Base-by-base conservation (phyloP, 2,797 vertebrate genomes). In the Sphenodon punctatus region DNA sequence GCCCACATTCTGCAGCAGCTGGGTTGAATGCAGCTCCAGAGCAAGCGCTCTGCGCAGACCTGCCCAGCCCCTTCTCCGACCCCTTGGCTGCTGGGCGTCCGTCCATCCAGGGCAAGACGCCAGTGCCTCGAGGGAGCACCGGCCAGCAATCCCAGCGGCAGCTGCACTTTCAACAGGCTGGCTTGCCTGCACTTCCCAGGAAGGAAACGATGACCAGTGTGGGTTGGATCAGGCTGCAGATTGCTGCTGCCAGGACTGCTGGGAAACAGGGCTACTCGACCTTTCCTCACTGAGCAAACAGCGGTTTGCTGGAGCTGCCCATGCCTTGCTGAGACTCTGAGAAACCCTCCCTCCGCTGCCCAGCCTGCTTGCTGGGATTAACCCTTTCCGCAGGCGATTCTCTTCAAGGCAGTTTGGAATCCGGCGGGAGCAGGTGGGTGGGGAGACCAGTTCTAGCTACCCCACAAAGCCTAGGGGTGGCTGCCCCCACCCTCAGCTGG, bases 241-340 rank as follows among this genome's bases (percentile, higher is more conserved):
- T 65, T 36, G 75, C 3, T 2, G 67, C 27, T 0, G 7, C 2
- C 1, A 64, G 34, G 58, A 16, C 63, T 8, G 30, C 2, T 0
- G 48, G 2, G n/a, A 36, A 56, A 56, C 19, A 10, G 0, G 11
- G 48, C 27, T 2, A 8, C 65, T 60, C 3, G 2, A 11, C n/a
- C 39, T 13, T 1, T 23, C 53, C n/a, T 13, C 4, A 4, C 6
- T 0, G 1, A 0, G 0, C n/a, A 14, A 42, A 63, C 0, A 2
- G 34, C 48, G 14, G n/a, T n/a, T 45, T 11, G 45, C 45, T 11
- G 45, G 45, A 23, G n/a, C n/a, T n/a, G n/a, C n/a, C n/a, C n/a
- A n/a, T n/a, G n/a, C n/a, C n/a, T n/a, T n/a, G n/a, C n/a, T n/a
- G n/a, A n/a, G n/a, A n/a, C n/a, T n/a, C n/a, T n/a, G n/a, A n/a